Percentiles rank a stretch among this genome's conserved stretches.
Conservation (phyloP, 2,113 vertebrate genomes). For the Spea multiplicata region DNA sequence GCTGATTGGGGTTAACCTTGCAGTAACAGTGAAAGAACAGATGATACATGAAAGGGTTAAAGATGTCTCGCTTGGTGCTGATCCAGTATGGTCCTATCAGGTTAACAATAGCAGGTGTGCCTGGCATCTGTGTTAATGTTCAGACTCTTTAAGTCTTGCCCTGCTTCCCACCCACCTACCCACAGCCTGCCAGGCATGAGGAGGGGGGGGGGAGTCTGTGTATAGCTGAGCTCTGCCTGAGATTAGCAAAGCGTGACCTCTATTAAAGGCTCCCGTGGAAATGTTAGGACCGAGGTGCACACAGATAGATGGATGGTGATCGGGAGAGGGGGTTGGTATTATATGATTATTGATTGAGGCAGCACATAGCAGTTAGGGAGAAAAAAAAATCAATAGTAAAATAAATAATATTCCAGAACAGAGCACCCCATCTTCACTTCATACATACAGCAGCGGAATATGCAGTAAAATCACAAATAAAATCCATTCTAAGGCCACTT, state of each 20-base stretch:
- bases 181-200: slow-evolving; percentile 17
- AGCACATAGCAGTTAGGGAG: too few relatives aligned
- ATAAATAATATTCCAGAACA: neutral
- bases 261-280: slow-evolving; percentile 26
- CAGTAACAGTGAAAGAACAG: too few relatives aligned
- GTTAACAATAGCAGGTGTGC: slow-evolving; percentile 40
- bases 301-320: neutral
- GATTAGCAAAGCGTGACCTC: slow-evolving; percentile 27
- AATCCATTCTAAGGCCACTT: too few relatives aligned
- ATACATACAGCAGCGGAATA: neutral
- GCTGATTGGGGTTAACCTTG: too few relatives aligned
- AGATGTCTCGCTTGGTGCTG: neutral
- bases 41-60: neutral
- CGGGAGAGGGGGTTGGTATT: slow-evolving; percentile 32
- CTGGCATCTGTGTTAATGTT: slow-evolving; percentile 10
- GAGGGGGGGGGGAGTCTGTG: slow-evolving; percentile 10
- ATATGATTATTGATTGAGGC: too few relatives aligned
- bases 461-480: neutral
- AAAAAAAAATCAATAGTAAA: neutral
- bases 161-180: slow-evolving; percentile 11
- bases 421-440: neutral
- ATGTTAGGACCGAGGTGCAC: neutral
- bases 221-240: slow-evolving; percentile 11
- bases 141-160: neutral
- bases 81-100: neutral